Evolutionary conservation across 2,113 vertebrate species (phyloP).

Genomic region (Thryonomys swinderianus): DNA sequence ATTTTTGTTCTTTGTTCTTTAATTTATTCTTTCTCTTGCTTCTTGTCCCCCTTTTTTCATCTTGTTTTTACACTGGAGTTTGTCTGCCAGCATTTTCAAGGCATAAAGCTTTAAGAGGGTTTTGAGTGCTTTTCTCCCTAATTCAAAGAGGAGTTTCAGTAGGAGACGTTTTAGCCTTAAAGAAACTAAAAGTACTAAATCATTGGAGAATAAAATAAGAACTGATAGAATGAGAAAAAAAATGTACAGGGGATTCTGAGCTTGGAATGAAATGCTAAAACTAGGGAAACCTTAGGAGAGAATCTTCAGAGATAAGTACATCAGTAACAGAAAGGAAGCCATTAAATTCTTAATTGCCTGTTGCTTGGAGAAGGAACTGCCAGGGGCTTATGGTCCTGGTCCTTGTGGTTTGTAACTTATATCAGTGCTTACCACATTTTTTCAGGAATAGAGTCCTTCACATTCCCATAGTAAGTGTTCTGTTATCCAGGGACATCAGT

Average conservation of each 20-base stretch:
- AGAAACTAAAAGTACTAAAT: slow-evolving; percentile 56
- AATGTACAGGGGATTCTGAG: not conserved
- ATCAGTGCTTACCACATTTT: not conserved
- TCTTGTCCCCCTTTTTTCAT: not conserved
- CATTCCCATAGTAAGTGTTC: not conserved
- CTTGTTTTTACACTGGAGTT: not conserved
- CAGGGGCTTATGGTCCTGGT: not conserved
- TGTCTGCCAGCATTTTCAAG: slow-evolving; percentile 39
- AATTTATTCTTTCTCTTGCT: slow-evolving; percentile 16
- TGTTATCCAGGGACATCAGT: not conserved
- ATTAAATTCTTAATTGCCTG: not conserved
- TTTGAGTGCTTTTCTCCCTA: slow-evolving; percentile 34
- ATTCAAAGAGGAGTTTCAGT: slow-evolving; percentile 52
- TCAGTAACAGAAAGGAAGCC: not conserved
- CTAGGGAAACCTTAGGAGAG: not conserved
- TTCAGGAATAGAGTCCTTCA: not conserved
- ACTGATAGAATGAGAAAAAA: not conserved
- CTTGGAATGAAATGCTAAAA: slow-evolving; percentile 6
- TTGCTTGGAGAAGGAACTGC: not conserved
- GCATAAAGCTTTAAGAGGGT: slow-evolving; percentile 25
- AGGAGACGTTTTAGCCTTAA: slow-evolving; percentile 52
- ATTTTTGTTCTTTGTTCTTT: slow-evolving; percentile 36
- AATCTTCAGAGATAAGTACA: not conserved
- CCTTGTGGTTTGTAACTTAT: not conserved
- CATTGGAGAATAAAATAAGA: slow-evolving; percentile 57